Evolutionary conservation across 2,888 invertebrate species (phyloP).

Genomic region (Mythimna pallens): DNA sequence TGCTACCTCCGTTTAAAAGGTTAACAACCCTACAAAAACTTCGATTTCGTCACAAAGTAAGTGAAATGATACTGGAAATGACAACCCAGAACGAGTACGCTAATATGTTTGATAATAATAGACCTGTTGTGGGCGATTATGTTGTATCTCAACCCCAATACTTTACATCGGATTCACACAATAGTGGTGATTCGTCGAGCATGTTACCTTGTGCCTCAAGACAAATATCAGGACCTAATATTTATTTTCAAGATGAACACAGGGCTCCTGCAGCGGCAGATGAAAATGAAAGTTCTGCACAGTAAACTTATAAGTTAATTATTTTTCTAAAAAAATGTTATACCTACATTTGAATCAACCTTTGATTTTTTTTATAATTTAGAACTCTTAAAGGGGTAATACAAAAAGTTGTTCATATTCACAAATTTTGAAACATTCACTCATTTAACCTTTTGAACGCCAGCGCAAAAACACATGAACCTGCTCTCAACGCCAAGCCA

Average conservation of each 20-base stretch:
- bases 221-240: slow-evolving; percentile 22
- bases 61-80: slow-evolving; percentile 24
- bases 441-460: slow-evolving; percentile 1
- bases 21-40: slow-evolving; percentile 22
- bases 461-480: slow-evolving; percentile 17
- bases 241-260: slow-evolving; percentile 19
- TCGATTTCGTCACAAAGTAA: slow-evolving; percentile 11
- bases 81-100: slow-evolving; percentile 17
- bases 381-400: neutral
- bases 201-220: slow-evolving; percentile 18
- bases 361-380: slow-evolving; percentile 1
- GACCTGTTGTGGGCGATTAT: slow-evolving; percentile 17
- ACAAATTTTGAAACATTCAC: slow-evolving; percentile 9
- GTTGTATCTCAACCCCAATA: slow-evolving; percentile 21
- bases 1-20: slow-evolving; percentile 19
- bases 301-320: slow-evolving; percentile 9
- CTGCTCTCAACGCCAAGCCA: slow-evolving; percentile 25
- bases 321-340: slow-evolving; percentile 11
- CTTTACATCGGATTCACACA: slow-evolving; percentile 19
- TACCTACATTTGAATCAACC: slow-evolving; percentile 9
- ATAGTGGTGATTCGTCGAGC: slow-evolving; percentile 21
- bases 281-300: slow-evolving; percentile 16
- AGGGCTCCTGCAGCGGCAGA: slow-evolving; percentile 19
- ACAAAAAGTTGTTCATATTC: slow-evolving; percentile 6
- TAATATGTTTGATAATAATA: slow-evolving; percentile 17